Evolutionary conservation across 2,888 invertebrate genomes (phyloP), one percentile per base, ranked within the genome.

Genomic region (Alitta virens): DNA sequence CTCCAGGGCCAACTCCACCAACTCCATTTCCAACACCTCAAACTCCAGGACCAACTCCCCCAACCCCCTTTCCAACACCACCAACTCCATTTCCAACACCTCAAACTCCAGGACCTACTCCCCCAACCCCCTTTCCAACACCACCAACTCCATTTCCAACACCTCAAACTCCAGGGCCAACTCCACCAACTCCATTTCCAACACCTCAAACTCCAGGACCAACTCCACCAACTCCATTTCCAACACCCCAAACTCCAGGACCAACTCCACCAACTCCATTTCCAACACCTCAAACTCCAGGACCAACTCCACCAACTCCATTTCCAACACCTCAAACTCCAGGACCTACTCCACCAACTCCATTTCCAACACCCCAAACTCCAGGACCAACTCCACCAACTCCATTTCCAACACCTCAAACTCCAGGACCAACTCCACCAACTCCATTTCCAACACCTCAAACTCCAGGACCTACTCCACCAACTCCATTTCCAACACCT

Each of bases 21-120:
- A 27, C 55, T n/a, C 55, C 55, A 33, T 18, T 33, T 26, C 55
- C 55, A 55, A 27, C 55, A 33, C 40, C 55, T 18, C 33, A 12
- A 9, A n/a, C 55, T 18, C 33, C 55, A 55, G 3, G 3, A 14
- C 40, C 55, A 55, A 25, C 55, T 5, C 27, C 55, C 5, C 33
- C 55, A 33, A 25, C 55, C n/a, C 40, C 55, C 24, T 25, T n/a
- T 18, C 18, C 27, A 16, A 21, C 55, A 24, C 40, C 55, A 55
- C 33, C 40, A 3, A 25, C 21, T 38, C 18, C 21, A 27, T 7
- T 38, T 38, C 55, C 55, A 3, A 53, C 23, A 7, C 53, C 53
- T 7, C 33, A 5, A 33, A 33, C 33, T 12, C 33, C 33, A 5
- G 5, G 5, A 7, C 18, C 23, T n/a, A 49, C 23, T 16, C 18